Base-by-base conservation (phyloP, 2,797 vertebrate genomes). In the Chelidonichthys spinosus region DNA sequence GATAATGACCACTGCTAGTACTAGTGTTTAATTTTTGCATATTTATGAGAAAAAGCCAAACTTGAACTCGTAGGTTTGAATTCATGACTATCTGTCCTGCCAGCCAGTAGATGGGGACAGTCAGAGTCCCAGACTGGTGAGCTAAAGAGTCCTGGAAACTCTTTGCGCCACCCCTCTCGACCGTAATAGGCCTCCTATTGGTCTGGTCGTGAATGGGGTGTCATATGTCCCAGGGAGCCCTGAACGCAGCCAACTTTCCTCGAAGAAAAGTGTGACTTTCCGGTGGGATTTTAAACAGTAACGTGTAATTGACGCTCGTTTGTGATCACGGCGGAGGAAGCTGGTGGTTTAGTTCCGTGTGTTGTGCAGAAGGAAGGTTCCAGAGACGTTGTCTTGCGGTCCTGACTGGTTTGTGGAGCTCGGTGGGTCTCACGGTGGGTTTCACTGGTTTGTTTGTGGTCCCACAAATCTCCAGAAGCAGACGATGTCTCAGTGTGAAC, bases 41-140 rank as follows among this genome's bases (percentile, higher is more conserved):
- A 40, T 25, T 65, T 11, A 49, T 40, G 1, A 11, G 11, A 1
- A 17, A 52, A 35, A 49, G 7, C n/a, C 3, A 14, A 7, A 46
- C 14, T 15, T 42, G 40, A 42, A 42, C 15, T 14, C 5, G 11
- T 15, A n/a, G 4, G 3, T 9, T 1, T 3, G 2, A 15, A 35
- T 5, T 4, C 32, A 35, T 15, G 0, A 1, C 8, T 8, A 62
- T 70, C 56, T 80, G 18, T 85, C 78, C 39, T 7, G 58, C 83
- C 89, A 40, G 58, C 83, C 89, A 40, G 82, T 65, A 89, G 92
- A 89, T 81, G 90, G 90, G 69, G 82, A 35, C 78, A 81, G 60
- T 72, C 56, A 15, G 50, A 70, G 37, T 77, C 44, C 39, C 58
- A 33, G 18, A 2, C 46, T 44, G 70, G 42, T 4, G 9, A 5